Percentiles rank a stretch among this genome's conserved stretches.
These are phyloP conservation scores for Amblyjoppa fuscipennis DNA, from an alignment of 2,888 invertebrate species.

Conservation along the genomic window DNA sequence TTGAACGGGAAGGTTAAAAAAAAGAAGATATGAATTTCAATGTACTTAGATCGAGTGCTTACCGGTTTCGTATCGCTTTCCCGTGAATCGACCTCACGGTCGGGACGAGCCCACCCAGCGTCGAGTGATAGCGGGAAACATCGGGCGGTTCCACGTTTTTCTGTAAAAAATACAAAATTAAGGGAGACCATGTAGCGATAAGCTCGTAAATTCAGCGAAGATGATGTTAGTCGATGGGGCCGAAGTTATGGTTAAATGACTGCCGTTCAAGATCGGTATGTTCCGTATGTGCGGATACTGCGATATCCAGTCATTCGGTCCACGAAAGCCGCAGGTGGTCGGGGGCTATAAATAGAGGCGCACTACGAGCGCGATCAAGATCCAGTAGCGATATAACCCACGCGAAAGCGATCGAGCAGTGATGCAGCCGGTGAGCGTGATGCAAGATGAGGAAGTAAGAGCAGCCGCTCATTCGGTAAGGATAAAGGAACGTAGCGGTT, in stretches of 20 bases:
- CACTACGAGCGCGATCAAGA: conserved; percentile 59
- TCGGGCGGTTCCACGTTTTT: conserved; percentile 78
- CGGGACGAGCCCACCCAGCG: conserved; percentile 83
- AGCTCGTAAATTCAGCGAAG: conserved; percentile 35
- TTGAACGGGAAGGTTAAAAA: conserved; percentile 1
- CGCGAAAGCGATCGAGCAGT: conserved; percentile 57
- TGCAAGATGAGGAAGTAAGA: conserved; percentile 32
- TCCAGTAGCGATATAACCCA: conserved; percentile 64
- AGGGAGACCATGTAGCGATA: conserved; percentile 42
- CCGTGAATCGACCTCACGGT: conserved; percentile 83
- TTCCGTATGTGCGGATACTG: conserved; percentile 27
- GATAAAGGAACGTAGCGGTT: background rate
- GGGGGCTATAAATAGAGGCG: conserved; percentile 69
- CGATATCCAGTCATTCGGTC: conserved; percentile 42
- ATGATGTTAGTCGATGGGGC: conserved; percentile 25
- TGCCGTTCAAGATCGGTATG: conserved; percentile 49
- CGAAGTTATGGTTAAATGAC: conserved; percentile 14
- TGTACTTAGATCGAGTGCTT: conserved; percentile 68
- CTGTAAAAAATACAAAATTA: conserved; percentile 73
- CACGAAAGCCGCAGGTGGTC: conserved; percentile 72
- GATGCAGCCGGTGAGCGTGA: conserved; percentile 49
- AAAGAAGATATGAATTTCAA: conserved; percentile 41
- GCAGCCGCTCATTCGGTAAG: conserved; percentile 12
- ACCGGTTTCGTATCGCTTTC: conserved; percentile 83
- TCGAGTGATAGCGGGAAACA: conserved; percentile 81